Evolutionary conservation across 2,797 vertebrate genomes (phyloP).

Genomic region (Brachyalestes nurse): DNA sequence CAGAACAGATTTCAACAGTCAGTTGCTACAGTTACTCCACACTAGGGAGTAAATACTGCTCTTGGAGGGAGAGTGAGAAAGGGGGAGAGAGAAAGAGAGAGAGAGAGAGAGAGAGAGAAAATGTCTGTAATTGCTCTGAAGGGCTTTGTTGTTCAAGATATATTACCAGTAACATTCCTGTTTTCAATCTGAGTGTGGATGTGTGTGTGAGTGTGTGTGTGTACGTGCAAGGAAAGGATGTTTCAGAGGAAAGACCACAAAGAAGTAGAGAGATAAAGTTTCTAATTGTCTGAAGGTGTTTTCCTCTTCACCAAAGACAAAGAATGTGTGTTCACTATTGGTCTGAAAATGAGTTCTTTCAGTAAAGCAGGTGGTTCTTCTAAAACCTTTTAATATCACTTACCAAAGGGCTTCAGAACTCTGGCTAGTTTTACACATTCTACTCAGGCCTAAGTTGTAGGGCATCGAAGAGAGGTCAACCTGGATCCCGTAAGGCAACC

Average conservation of each 20-base stretch:
- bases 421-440: too few species aligned
- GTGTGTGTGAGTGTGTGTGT: conserved; percentile 9
- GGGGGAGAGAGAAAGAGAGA: conserved; percentile 31
- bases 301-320: background rate
- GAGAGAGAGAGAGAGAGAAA: conserved; percentile 16
- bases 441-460: too few species aligned
- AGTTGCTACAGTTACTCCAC: conserved; percentile 58
- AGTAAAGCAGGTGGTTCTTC: too few species aligned
- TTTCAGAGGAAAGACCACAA: background rate
- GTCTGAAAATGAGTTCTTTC: background rate
- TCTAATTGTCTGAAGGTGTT: background rate
- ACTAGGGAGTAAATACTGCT: conserved; percentile 58
- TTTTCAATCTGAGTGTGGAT: conserved; percentile 7
- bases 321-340: background rate
- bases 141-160: conserved; percentile 61
- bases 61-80: conserved; percentile 49
- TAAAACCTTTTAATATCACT: too few species aligned
- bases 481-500: too few species aligned
- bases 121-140: conserved; percentile 59
- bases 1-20: conserved; percentile 62
- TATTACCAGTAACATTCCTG: conserved; percentile 47
- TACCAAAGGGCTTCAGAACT: too few species aligned
- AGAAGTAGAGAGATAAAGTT: background rate
- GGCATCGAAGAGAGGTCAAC: too few species aligned
- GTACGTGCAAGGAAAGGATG: background rate